phyloP scores from a whole-genome alignment of 2,113 vertebrate genomes.

The Corythoichthys haematopterus region DNA sequence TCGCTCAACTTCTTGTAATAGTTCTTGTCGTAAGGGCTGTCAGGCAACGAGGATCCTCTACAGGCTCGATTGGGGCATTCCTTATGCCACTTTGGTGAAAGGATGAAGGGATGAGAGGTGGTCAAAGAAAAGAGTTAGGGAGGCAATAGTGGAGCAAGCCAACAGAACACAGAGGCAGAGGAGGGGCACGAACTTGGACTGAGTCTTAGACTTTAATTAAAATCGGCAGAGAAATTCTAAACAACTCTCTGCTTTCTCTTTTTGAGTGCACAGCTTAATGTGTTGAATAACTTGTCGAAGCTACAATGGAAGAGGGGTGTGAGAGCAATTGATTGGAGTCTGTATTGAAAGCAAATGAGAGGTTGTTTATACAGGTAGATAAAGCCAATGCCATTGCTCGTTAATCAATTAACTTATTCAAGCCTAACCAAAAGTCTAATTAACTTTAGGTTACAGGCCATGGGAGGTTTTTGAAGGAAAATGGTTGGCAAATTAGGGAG shows the following conservation, averaged over 20 bases:
- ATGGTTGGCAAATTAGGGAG: neutral
- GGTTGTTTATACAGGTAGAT: constrained; percentile 50
- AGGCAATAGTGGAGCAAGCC: constrained; percentile 22
- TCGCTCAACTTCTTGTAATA: constrained; percentile 62
- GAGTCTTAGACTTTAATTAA: constrained; percentile 63
- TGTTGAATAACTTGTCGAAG: constrained; percentile 31
- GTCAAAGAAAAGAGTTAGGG: constrained; percentile 22
- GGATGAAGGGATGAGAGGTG: constrained; percentile 54
- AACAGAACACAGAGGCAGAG: constrained; percentile 18
- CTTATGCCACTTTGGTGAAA: constrained; percentile 51
- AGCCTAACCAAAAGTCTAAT: constrained; percentile 56
- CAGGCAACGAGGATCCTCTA: constrained; percentile 45
- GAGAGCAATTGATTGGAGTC: constrained; percentile 22
- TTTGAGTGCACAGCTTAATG: constrained; percentile 28
- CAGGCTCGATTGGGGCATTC: constrained; percentile 52
- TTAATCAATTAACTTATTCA: constrained; percentile 66
- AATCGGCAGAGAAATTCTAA: constrained; percentile 56
- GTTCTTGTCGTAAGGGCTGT: constrained; percentile 64
- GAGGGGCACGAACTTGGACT: neutral
- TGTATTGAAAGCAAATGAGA: constrained; percentile 47
- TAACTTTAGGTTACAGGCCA: constrained; percentile 54
- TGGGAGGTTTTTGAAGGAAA: constrained; percentile 15
- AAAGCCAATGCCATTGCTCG: constrained; percentile 45
- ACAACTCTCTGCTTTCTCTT: constrained; percentile 28
- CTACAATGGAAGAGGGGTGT: constrained; percentile 10